These are phyloP conservation scores for Apoderus coryli DNA, from an alignment of 2,888 invertebrate species.

Conservation along the genomic window DNA sequence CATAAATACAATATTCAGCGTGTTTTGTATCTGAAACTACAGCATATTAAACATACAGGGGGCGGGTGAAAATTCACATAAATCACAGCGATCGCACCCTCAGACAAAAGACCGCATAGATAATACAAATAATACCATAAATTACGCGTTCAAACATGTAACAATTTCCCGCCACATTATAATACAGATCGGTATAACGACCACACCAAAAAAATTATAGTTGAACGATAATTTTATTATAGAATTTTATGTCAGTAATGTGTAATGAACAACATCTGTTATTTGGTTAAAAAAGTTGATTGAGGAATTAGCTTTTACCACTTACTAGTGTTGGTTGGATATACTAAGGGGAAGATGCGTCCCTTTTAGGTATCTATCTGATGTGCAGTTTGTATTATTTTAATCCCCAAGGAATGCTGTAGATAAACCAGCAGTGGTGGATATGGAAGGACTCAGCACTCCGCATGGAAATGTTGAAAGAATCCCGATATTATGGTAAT, in stretches of 20 bases:
- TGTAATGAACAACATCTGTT: conserved; percentile 33
- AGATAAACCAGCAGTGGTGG: no score
- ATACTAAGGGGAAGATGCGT: conserved; percentile 6
- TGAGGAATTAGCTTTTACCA: conserved; percentile 11
- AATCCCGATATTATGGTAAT: no score
- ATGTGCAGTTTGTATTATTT: conserved; percentile 12
- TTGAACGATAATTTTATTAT: no score
- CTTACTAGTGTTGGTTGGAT: conserved; percentile 8
- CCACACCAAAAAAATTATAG: no score
- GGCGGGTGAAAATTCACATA: no score
- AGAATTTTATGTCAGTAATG: no score
- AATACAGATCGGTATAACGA: no score
- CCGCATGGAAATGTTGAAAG: no score
- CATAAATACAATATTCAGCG: no score
- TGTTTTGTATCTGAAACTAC: no score
- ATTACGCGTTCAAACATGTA: conserved; percentile 32
- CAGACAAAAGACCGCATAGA: conserved; percentile 27
- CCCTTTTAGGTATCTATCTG: conserved; percentile 5
- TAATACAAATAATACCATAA: conserved; percentile 33
- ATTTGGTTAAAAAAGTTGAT: conserved; percentile 13
- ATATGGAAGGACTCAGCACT: no score
- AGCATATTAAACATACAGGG: no score
- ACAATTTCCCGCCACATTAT: conserved; percentile 35
- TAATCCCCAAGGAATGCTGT: not conserved
- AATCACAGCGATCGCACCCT: conserved; percentile 23